A percentile compares a stretch with the other conserved stretches of the same genome.
Evolutionary conservation across 2,113 vertebrate species (phyloP).

Genomic region (Phocoena sinus): DNA sequence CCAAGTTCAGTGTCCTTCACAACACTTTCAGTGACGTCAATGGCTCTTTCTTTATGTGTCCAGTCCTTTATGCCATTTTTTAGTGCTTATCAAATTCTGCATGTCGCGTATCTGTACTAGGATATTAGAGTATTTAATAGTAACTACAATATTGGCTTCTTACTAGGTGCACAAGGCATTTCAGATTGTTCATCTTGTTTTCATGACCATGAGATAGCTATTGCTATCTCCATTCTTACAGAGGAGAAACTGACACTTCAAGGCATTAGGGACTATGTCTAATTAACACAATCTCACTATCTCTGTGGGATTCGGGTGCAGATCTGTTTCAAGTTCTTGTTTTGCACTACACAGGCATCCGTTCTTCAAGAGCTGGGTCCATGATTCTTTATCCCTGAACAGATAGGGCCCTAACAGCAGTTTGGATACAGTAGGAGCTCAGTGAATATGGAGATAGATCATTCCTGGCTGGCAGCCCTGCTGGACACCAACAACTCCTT

Average conservation of each 20-base stretch:
- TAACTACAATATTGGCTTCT: neutral
- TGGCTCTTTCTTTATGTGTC: neutral
- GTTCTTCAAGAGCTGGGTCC: neutral
- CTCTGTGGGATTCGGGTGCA: neutral
- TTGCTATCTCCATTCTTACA: neutral
- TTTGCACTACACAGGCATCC: neutral
- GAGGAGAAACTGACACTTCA: neutral
- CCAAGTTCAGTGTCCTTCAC: neutral
- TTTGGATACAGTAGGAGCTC: neutral
- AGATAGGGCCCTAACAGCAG: neutral
- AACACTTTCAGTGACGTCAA: neutral
- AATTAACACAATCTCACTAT: neutral
- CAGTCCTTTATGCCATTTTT: neutral
- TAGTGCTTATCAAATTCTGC: neutral
- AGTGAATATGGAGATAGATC: neutral
- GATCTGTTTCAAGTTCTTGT: neutral
- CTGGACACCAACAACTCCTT: neutral
- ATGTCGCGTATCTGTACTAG: neutral
- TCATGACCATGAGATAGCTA: neutral
- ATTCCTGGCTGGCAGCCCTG: neutral
- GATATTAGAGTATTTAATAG: neutral
- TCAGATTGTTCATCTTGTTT: neutral
- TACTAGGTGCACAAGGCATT: neutral
- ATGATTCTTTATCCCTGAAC: neutral
- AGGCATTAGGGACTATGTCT: neutral